phyloP scores from a whole-genome alignment of 2,113 vertebrate genomes.

The Carollia perspicillata region DNA sequence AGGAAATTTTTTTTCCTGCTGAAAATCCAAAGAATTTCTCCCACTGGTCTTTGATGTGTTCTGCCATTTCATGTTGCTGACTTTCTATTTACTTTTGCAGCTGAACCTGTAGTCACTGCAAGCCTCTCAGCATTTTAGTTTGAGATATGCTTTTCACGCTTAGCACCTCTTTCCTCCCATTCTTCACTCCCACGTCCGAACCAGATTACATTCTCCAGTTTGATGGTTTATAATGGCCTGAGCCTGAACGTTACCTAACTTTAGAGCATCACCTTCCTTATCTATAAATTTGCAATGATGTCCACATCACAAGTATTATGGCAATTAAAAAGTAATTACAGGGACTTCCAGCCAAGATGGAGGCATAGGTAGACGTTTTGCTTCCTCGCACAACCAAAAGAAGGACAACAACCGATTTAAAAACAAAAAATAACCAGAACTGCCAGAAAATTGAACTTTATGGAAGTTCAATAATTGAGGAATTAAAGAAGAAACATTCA shows the following conservation, averaged over 20 bases:
- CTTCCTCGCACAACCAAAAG: too few species aligned
- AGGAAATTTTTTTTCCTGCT: not conserved
- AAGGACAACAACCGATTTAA: too few species aligned
- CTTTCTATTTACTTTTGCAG: not conserved
- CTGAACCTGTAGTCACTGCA: not conserved
- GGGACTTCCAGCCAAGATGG: too few species aligned
- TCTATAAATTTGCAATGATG: not conserved
- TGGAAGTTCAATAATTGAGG: too few species aligned
- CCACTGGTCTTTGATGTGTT: not conserved
- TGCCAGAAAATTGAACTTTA: too few species aligned
- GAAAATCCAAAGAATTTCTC: slow-evolving; percentile 5
- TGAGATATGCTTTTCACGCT: not conserved
- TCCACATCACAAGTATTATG: not conserved
- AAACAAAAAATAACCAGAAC: too few species aligned
- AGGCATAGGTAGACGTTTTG: too few species aligned
- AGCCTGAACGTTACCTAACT: not conserved
- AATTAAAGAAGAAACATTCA: too few species aligned
- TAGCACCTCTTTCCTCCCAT: not conserved
- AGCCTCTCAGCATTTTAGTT: not conserved
- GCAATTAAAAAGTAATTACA: not conserved
- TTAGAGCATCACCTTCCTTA: not conserved
- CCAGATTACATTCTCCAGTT: not conserved
- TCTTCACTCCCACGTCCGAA: not conserved
- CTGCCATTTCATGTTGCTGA: not conserved
- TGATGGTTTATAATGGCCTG: not conserved